Evolutionary conservation across 2,888 invertebrate species (phyloP), one percentile per base, ranked within the genome.

Genomic region (Drosophila meridionalis): DNA sequence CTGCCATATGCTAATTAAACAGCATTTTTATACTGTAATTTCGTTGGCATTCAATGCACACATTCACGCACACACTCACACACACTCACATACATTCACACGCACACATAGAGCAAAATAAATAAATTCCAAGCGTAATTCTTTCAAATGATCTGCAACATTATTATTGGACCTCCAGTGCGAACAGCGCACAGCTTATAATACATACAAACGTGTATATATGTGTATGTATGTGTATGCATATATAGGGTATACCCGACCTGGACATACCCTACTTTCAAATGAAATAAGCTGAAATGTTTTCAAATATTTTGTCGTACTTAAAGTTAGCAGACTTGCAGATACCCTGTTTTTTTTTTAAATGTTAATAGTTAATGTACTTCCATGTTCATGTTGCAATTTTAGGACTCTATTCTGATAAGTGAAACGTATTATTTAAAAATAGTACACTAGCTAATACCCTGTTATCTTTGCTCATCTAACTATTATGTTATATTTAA

Each of bases 1-100:
- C 80, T 70, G 63, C 72, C 91, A 88, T 90, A 90, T 90, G 90
- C 87, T 88, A 90, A 90, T 90, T 90, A 88, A 90, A 90, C 83
- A 71, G 69, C 69, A 84, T 80, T 89, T 89, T 87, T 81, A 72
- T 70, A 69, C 60, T 73, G 73, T 80, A 69, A 86, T 82, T 82
- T 72, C 60, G 52, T 63, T 55, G 56, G 56, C 50, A 70, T 50
- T 52, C 63, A 58, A 59, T 55, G 14, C 61, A 45, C 28, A 32
- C 50, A 30, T 32, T 12, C 14, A 8, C 28, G 50, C 56, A 45
- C 53, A 58, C 34, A 36, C 8, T 43, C 32, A 36, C 47, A 30
- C 40, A 20, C n/a, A 9, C 28, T 50, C 45, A 8, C 26, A 11
- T 6, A n/a, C 36, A 47, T 14, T 4, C 47, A 8, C 20, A n/a